Conservation (phyloP, 2,888 invertebrate species). For the Calephelis perditalis region DNA sequence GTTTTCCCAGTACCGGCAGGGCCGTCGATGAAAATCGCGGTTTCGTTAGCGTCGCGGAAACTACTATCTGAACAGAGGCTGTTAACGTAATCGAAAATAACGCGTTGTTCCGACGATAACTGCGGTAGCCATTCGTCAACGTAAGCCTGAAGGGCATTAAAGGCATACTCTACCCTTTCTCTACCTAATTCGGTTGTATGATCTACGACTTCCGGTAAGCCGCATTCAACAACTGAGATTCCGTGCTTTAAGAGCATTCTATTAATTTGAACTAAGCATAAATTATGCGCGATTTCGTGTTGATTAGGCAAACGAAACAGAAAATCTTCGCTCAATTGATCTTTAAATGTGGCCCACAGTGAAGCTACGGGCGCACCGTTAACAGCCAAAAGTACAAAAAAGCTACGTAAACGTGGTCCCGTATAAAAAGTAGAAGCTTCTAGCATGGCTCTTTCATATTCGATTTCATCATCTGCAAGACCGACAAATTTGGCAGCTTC, state of each 20-base stretch:
- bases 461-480: constrained; percentile 23
- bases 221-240: constrained; percentile 11
- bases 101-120: background rate
- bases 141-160: background rate
- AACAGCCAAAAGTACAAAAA: background rate
- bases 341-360: no score
- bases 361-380: no score
- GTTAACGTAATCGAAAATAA: constrained; percentile 9
- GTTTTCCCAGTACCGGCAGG: background rate
- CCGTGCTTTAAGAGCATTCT: constrained; percentile 11
- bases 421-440: constrained; percentile 24
- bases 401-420: background rate
- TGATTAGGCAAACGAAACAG: no score
- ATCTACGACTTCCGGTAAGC: constrained; percentile 20
- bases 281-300: no score
- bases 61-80: background rate
- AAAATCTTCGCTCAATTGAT: no score
- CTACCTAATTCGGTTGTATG: background rate
- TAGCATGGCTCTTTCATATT: constrained; percentile 21
- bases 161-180: background rate
- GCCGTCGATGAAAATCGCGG: constrained; percentile 11
- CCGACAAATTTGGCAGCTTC: constrained; percentile 25
- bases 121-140: constrained; percentile 9
- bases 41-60: background rate
- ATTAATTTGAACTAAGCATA: constrained; percentile 17